Evolutionary conservation across 2,113 vertebrate species (phyloP), one percentile per base, ranked within the genome.

Genomic region (Chamaea fasciata): DNA sequence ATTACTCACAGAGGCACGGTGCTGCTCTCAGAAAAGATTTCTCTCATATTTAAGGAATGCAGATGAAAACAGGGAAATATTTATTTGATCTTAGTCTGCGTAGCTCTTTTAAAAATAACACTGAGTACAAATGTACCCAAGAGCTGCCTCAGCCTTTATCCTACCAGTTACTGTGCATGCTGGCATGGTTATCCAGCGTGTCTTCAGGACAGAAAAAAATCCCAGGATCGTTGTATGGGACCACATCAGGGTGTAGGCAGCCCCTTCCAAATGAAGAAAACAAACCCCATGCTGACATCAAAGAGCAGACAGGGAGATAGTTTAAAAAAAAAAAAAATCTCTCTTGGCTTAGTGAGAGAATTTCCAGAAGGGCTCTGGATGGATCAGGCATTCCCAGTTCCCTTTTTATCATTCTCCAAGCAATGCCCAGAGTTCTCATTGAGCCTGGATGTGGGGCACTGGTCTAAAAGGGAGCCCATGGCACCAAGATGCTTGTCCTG

Each of bases 61-160:
- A 70, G 85, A 5, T 79, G 89, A 88, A 89, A 90, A 78, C 78
- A 64, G 47, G 39, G 67, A 96, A 94, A 64, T 95, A 83, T 87
- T 83, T 89, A 67, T 82, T 96, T 93, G 67, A 49, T 94, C 85
- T 87, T 82, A 9, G 83, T 50, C 65, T 76, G 15, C 42, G 59
- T 31, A 86, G 41, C 49, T 92, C 56, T 87, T 83, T 91, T 79
- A 94, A 94, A 95, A 96, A 89, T 89, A 96, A 42, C 44, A 62
- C 44, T 78, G 57, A 44, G 60, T 91, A 53, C 3, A 0, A 94
- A 91, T 74, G 74, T 44, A 77, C 62, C 70, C 18, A 90, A 28
- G 93, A 91, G 83, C 67, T 68, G 20, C 49, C 69, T 95, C 74
- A 91, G 81, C 55, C 52, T 93, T 92, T 68, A 71, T 89, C 64